phyloP scores from a whole-genome alignment of 2,113 vertebrate species.

The Misgurnus mizolepis region DNA sequence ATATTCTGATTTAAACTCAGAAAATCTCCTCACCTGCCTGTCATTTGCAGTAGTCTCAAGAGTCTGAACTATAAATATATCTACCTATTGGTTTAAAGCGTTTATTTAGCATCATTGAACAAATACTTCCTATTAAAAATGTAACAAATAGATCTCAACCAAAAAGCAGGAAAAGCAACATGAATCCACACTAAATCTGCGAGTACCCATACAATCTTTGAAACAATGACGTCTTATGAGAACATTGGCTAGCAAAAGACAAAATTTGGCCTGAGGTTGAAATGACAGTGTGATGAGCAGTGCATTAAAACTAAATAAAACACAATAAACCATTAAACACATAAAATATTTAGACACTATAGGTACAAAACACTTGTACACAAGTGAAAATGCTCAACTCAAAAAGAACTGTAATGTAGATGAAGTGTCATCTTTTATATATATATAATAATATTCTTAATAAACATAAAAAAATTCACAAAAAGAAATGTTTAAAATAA shows the following conservation, averaged over 20 bases:
- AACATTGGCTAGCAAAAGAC: slow-evolving; percentile 59
- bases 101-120: not conserved
- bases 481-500: slow-evolving; percentile 53
- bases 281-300: slow-evolving; percentile 69
- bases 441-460: slow-evolving; percentile 52
- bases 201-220: not conserved
- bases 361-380: slow-evolving; percentile 55
- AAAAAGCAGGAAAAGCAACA: not conserved
- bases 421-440: slow-evolving; percentile 45
- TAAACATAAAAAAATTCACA: slow-evolving; percentile 55
- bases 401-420: slow-evolving; percentile 34
- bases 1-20: not conserved
- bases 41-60: not conserved
- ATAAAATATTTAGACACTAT: slow-evolving; percentile 67
- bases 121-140: not conserved
- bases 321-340: slow-evolving; percentile 53
- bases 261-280: slow-evolving; percentile 49
- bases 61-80: not conserved
- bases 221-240: slow-evolving; percentile 56
- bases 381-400: slow-evolving; percentile 58
- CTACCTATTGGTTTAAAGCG: not conserved
- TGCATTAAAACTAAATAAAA: slow-evolving; percentile 64
- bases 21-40: not conserved
- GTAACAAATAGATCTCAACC: not conserved
- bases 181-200: not conserved